Base-by-base conservation (phyloP, 2,888 invertebrate species). In the Tipula vernalis region DNA sequence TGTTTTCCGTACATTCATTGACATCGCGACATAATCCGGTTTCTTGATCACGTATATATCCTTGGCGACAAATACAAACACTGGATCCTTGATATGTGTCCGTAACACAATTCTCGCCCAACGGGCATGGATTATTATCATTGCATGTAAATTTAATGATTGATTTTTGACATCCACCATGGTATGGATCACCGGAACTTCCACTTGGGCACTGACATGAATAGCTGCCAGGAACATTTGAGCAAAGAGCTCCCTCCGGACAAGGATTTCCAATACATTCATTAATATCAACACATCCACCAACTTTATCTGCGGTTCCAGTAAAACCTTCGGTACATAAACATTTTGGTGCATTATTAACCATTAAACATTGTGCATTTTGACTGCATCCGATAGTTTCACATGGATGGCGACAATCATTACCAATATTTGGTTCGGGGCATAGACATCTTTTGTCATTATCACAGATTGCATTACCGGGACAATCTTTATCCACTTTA, bases 371-470 rank as follows among this genome's bases (percentile, higher is more conserved):
- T 90, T 97, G 96, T 5, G 97, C 96, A 91, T 98, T 98, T 86
- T 96, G 95, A 86, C 96, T 96, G 90, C 98, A 98, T 87, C 94
- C 94, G 51, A 96, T 92, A 39, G 95, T 94, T 92, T 98, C 98
- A 90, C 98, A 98, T 0, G 98, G 98, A 94, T 98, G 98, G 91
- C 97, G 94, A 89, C 98, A 98, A 90, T 97, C 97, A 89, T 97
- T 96, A 89, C 98, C 98, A 89, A 97, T 93, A 90, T 98, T 98
- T 0, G 98, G 98, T 89, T 97, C 97, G 2, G 97, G 98, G 89
- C 98, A 98, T 51, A 97, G 91, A 90, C 98, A 98, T 89, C 96
- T 94, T 87, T 95, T 94, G 88, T 95, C 94, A 6, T 92, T 90
- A 90, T 97, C 96, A 90, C 98, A 98, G 88, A 97, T 92, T 5